phyloP scores from a whole-genome alignment of 2,113 vertebrate genomes.

The Cephalopterus ornatus region DNA sequence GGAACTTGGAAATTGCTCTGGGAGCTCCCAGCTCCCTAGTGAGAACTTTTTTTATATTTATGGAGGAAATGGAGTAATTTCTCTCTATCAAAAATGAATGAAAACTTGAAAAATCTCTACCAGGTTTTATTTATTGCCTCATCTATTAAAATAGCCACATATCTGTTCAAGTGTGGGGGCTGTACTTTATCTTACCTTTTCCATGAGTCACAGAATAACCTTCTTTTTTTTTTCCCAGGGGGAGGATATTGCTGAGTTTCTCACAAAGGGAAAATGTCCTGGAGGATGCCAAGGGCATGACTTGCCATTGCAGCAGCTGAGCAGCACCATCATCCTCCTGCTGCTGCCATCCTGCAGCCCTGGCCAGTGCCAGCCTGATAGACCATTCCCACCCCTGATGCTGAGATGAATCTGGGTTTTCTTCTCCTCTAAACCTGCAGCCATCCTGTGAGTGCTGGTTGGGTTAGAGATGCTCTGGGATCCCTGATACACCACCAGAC shows the following conservation, averaged over 20 bases:
- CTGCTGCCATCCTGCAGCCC: rapidly evolving
- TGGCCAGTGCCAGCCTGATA: background rate
- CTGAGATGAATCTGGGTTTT: rapidly evolving
- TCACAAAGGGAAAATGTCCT: background rate
- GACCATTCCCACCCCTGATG: background rate
- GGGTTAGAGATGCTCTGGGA: background rate
- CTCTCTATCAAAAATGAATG: conserved; percentile 40
- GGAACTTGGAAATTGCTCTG: background rate
- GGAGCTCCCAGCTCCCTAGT: background rate
- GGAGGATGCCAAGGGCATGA: rapidly evolving
- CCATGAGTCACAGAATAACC: background rate
- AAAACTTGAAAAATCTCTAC: conserved; percentile 36
- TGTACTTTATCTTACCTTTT: background rate
- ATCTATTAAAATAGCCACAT: conserved; percentile 37
- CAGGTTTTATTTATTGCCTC: conserved; percentile 48
- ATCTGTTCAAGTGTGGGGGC: conserved; percentile 3
- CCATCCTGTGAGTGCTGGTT: background rate
- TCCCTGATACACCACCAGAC: background rate
- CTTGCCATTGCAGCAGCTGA: background rate
- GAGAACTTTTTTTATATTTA: background rate
- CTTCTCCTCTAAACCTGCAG: background rate
- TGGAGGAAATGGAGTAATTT: conserved; percentile 18
- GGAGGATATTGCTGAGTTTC: background rate
- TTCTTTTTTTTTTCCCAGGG: background rate
- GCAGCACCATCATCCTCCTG: background rate